phyloP scores from a whole-genome alignment of 2,113 vertebrate species.

The Pangasianodon hypophthalmus region DNA sequence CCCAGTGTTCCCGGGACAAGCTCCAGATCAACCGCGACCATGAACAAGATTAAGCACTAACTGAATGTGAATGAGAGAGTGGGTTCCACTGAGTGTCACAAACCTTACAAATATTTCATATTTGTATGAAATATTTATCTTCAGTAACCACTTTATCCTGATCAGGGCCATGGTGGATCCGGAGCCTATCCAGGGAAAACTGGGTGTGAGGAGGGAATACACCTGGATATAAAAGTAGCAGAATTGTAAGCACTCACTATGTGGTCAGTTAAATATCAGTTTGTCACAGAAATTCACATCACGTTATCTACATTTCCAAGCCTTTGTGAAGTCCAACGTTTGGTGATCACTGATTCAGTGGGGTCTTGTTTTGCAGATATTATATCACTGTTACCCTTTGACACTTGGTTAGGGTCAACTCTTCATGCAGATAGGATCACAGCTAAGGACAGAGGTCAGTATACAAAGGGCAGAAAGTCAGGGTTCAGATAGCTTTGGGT shows the following conservation, averaged over 20 bases:
- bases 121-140: neutral
- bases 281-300: neutral
- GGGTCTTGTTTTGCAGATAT: slow-evolving; percentile 8
- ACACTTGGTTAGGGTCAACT: slow-evolving; percentile 27
- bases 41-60: neutral
- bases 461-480: slow-evolving; percentile 44
- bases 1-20: neutral
- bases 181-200: neutral
- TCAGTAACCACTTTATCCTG: neutral
- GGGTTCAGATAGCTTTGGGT: slow-evolving; percentile 41
- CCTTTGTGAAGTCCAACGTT: slow-evolving; percentile 9
- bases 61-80: neutral
- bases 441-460: slow-evolving; percentile 26
- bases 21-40: neutral
- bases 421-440: slow-evolving; percentile 22
- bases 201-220: neutral
- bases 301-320: no score
- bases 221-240: neutral
- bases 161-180: neutral
- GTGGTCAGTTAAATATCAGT: neutral
- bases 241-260: neutral
- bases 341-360: slow-evolving; percentile 16
- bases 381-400: slow-evolving; percentile 37
- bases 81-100: neutral
- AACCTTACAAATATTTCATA: neutral